phyloP scores from a whole-genome alignment of 1,140 invertebrate species.

The Pteromalus puparum region DNA sequence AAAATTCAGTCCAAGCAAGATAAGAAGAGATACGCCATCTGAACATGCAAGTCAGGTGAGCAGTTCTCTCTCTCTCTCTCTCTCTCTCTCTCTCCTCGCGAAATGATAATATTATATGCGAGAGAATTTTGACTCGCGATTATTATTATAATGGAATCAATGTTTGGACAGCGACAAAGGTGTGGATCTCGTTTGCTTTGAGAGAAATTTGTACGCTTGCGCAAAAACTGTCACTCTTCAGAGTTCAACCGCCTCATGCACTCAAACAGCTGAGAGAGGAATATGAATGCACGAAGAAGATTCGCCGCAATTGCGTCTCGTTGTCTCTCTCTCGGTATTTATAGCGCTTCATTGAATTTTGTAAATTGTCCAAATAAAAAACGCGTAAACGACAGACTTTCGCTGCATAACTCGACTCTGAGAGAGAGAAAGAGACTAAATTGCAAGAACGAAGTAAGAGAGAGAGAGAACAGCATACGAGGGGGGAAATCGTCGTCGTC shows the following conservation, averaged over 20 bases:
- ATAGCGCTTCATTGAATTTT: constrained; percentile 38
- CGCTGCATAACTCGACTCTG: not conserved
- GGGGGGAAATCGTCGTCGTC: not conserved
- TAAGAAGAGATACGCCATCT: constrained; percentile 2
- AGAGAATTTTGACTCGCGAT: not conserved
- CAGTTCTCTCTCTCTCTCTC: not conserved
- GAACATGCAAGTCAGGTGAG: not conserved
- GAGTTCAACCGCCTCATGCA: not conserved
- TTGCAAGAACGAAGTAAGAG: constrained; percentile 26
- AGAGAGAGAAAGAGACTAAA: not conserved
- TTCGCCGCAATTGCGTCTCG: constrained; percentile 32
- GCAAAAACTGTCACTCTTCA: not conserved
- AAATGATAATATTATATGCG: constrained; percentile 17
- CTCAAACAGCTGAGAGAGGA: not conserved
- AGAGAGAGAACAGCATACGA: not conserved
- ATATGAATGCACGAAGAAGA: not conserved
- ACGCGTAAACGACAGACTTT: not conserved
- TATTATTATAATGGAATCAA: constrained; percentile 18
- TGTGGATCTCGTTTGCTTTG: not conserved
- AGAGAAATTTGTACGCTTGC: not conserved
- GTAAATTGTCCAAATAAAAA: constrained; percentile 42
- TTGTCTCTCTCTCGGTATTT: constrained; percentile 30
- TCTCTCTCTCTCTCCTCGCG: no score
- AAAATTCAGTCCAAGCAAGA: constrained; percentile 18
- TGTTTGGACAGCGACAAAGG: not conserved